Evolutionary conservation across 2,888 invertebrate species (phyloP).

Genomic region (Drosophila falleni): DNA sequence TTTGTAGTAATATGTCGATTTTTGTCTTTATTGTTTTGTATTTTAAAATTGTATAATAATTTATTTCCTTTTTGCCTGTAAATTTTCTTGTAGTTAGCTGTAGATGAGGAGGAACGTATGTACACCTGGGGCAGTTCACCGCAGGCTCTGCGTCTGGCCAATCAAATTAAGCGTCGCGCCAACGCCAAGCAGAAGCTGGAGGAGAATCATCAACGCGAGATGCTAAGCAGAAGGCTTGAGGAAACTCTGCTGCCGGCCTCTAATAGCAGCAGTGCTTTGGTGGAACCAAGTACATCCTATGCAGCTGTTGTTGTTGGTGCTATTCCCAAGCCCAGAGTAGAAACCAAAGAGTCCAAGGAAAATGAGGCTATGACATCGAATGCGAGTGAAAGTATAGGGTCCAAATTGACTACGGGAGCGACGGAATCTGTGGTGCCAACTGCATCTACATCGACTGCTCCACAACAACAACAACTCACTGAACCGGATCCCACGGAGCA

Average conservation of each 20-base stretch:
- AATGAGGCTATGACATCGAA: slow-evolving; percentile 54
- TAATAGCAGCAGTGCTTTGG: slow-evolving; percentile 33
- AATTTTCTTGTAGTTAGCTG: slow-evolving; percentile 87
- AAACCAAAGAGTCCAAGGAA: slow-evolving; percentile 57
- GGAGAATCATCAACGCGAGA: slow-evolving; percentile 85
- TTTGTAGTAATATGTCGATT: too few species aligned
- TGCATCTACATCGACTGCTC: neutral
- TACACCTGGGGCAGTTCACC: slow-evolving; percentile 93
- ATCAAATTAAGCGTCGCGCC: slow-evolving; percentile 88
- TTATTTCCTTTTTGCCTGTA: too few species aligned
- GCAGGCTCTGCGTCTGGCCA: slow-evolving; percentile 89
- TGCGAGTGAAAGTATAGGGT: slow-evolving; percentile 49
- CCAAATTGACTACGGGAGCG: neutral
- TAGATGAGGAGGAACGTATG: slow-evolving; percentile 88
- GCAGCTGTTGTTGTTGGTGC: slow-evolving; percentile 58
- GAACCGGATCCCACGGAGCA: slow-evolving; percentile 86
- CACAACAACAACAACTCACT: slow-evolving; percentile 13
- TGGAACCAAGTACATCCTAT: slow-evolving; percentile 69
- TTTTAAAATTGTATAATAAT: too few species aligned
- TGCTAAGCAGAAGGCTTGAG: slow-evolving; percentile 82
- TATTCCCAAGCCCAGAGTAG: slow-evolving; percentile 46
- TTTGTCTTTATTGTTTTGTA: too few species aligned
- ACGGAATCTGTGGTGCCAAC: slow-evolving; percentile 16
- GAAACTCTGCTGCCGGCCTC: slow-evolving; percentile 70
- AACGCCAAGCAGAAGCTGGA: slow-evolving; percentile 86